phyloP scores from a whole-genome alignment of 1,140 invertebrate genomes.

The Ganaspis sp. region DNA sequence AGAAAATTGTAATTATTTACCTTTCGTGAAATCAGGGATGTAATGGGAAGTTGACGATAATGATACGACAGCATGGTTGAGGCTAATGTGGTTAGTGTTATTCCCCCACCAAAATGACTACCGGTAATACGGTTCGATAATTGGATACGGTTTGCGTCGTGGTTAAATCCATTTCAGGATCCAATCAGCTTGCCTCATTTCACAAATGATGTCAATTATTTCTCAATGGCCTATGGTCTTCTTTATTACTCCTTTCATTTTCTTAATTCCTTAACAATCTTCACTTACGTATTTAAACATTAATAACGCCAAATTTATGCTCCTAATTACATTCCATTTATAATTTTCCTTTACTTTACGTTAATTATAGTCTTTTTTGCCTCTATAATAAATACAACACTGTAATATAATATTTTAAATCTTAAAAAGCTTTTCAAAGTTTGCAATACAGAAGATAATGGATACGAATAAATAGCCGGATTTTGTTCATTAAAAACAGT shows the following conservation, averaged over 20 bases:
- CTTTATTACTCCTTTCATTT: not conserved
- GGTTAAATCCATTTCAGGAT: constrained; percentile 24
- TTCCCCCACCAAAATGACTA: constrained; percentile 5
- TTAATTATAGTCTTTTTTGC: too few relatives aligned
- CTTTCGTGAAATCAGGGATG: not conserved
- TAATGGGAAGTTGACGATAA: not conserved
- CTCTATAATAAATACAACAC: too few relatives aligned
- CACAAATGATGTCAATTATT: constrained; percentile 19
- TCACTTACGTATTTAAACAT: too few relatives aligned
- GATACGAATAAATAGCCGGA: too few relatives aligned
- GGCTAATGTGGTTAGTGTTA: constrained; percentile 22
- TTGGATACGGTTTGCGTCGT: constrained; percentile 18
- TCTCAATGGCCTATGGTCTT: not conserved
- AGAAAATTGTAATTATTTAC: not conserved
- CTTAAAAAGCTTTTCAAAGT: too few relatives aligned
- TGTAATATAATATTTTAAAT: too few relatives aligned
- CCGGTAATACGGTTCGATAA: constrained; percentile 17
- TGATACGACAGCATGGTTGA: constrained; percentile 11
- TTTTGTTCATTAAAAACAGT: too few relatives aligned
- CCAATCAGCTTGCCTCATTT: constrained; percentile 17
- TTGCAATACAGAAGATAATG: too few relatives aligned
- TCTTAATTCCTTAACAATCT: not conserved
- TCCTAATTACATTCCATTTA: too few relatives aligned
- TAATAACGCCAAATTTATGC: too few relatives aligned
- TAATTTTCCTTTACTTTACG: too few relatives aligned